These are phyloP conservation scores for Danio kyathit DNA, from an alignment of 2,797 vertebrate genomes.

Conservation along the genomic window DNA sequence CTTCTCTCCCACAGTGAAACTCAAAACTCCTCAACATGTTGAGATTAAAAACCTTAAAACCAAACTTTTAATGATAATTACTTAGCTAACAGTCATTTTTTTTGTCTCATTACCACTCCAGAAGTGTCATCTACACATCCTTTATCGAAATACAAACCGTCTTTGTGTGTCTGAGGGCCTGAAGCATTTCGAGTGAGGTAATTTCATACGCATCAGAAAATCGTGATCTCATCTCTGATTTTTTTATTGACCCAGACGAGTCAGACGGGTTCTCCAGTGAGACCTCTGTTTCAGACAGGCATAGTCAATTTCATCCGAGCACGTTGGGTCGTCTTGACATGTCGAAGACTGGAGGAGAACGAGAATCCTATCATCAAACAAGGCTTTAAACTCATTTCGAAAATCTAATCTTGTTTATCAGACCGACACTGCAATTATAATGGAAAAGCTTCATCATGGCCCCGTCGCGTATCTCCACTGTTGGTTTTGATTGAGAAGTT, in stretches of 20 bases:
- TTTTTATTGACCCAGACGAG: constrained; percentile 26
- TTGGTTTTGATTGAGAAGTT: constrained; percentile 24
- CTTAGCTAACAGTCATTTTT: constrained; percentile 18
- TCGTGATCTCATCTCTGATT: constrained; percentile 19
- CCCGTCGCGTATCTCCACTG: not conserved
- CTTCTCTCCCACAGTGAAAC: not conserved
- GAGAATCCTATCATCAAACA: constrained; percentile 49
- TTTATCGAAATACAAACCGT: not conserved
- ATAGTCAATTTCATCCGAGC: constrained; percentile 28
- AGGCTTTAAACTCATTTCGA: constrained; percentile 18
- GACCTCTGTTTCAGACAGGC: constrained; percentile 26
- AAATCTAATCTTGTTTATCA: constrained; percentile 42
- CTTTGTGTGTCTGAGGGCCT: constrained; percentile 1
- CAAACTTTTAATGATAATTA: not conserved
- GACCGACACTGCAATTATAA: constrained; percentile 21
- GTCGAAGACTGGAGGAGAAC: constrained; percentile 31
- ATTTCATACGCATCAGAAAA: constrained; percentile 21
- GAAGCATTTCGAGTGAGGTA: not conserved
- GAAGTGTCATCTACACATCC: not conserved
- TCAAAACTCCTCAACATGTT: not conserved
- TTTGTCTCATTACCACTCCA: not conserved
- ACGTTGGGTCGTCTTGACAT: constrained; percentile 46
- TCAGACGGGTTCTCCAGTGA: constrained; percentile 2
- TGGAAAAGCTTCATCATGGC: not conserved
- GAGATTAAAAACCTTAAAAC: not conserved